A percentile compares a stretch with the other conserved stretches of the same genome.
phyloP scores from a whole-genome alignment of 2,888 invertebrate species.

The Congeria kusceri region DNA sequence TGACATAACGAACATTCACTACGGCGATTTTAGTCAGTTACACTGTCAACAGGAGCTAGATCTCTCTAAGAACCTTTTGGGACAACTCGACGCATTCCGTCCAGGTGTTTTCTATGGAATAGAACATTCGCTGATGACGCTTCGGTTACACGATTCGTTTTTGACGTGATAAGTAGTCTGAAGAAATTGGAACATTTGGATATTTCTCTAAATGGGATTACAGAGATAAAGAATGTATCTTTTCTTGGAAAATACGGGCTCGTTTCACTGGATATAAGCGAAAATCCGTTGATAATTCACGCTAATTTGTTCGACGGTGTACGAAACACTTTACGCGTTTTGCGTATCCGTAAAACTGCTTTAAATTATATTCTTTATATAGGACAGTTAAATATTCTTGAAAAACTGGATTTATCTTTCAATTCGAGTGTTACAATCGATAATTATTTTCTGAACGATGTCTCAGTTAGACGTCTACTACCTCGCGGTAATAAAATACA shows the following conservation, averaged over 20 bases:
- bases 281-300: constrained; percentile 49
- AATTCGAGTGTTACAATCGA: constrained; percentile 38
- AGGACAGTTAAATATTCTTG: constrained; percentile 27
- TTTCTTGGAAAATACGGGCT: constrained; percentile 49
- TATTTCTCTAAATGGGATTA: constrained; percentile 53
- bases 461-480: constrained; percentile 44
- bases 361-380: constrained; percentile 34
- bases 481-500: constrained; percentile 51
- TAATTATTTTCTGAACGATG: constrained; percentile 46
- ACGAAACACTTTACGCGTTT: constrained; percentile 31
- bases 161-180: constrained; percentile 46
- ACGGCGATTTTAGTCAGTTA: constrained; percentile 54
- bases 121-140: constrained; percentile 41
- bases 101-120: constrained; percentile 55
- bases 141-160: constrained; percentile 39
- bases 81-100: constrained; percentile 56
- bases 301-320: constrained; percentile 53
- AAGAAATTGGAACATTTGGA: constrained; percentile 48
- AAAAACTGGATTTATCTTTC: constrained; percentile 43
- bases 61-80: constrained; percentile 56
- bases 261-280: constrained; percentile 54
- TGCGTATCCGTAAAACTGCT: constrained; percentile 48
- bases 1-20: constrained; percentile 49
- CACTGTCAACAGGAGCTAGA: constrained; percentile 58
- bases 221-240: constrained; percentile 46